Evolutionary conservation across 2,797 vertebrate species (phyloP).

Genomic region (Danio kyathit): DNA sequence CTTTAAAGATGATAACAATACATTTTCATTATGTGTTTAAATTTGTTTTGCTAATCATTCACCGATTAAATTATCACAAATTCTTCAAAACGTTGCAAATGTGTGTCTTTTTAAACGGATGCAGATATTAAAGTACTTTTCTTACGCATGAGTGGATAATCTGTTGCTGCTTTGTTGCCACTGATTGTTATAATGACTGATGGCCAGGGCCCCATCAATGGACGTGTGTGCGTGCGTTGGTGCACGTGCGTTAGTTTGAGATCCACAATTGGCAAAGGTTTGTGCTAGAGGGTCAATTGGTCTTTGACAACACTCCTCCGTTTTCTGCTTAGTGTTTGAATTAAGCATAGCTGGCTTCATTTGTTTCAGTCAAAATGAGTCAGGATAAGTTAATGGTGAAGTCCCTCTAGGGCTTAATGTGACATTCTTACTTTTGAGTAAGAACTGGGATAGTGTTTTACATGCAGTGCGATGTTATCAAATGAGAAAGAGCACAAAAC

Average conservation of each 20-base stretch:
- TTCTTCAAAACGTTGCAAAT: background rate
- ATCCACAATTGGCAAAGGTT: background rate
- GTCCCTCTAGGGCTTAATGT: background rate
- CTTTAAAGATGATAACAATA: background rate
- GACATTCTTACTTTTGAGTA: background rate
- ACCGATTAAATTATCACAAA: background rate
- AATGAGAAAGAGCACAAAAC: background rate
- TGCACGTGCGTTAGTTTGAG: conserved; percentile 6
- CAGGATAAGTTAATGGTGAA: background rate
- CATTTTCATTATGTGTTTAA: background rate
- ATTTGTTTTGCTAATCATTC: background rate
- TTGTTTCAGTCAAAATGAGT: background rate
- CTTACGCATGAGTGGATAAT: background rate
- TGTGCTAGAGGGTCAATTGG: conserved; percentile 8
- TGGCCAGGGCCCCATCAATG: conserved; percentile 52
- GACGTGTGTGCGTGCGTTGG: conserved; percentile 33
- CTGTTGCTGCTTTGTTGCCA: conserved; percentile 14
- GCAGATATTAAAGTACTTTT: background rate
- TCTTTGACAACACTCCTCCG: background rate
- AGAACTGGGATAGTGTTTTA: background rate
- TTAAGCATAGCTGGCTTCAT: conserved; percentile 16
- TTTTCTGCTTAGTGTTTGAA: background rate
- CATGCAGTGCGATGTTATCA: background rate
- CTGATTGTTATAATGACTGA: conserved; percentile 39
- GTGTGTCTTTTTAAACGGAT: background rate